Evolutionary conservation across 2,113 vertebrate genomes (phyloP).

Genomic region (Chiloscyllium plagiosum): DNA sequence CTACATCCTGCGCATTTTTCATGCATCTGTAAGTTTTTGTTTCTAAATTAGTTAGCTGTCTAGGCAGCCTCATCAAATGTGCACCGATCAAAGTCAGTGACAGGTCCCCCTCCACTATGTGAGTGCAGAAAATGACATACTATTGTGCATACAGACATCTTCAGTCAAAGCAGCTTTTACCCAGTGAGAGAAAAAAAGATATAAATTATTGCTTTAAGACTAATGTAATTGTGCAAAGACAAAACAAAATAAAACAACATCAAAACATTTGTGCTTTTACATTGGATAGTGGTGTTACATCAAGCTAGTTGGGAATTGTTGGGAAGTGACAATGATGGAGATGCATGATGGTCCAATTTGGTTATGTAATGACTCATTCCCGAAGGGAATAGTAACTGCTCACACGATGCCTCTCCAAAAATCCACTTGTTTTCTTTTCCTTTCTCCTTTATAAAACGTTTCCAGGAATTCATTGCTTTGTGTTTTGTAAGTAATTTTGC

Average conservation of each 20-base stretch:
- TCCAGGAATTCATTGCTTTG: not conserved
- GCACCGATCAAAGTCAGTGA: not conserved
- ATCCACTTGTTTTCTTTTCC: not conserved
- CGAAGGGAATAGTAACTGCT: not conserved
- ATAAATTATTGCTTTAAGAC: not conserved
- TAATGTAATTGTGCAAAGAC: not conserved
- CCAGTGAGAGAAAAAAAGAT: not conserved
- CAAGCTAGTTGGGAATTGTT: not conserved
- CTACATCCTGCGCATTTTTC: slow-evolving; percentile 20
- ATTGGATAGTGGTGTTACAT: not conserved
- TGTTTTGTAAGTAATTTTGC: not conserved
- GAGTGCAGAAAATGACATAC: not conserved
- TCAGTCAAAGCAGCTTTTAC: not conserved
- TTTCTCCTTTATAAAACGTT: not conserved
- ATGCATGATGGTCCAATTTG: not conserved
- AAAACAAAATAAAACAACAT: not conserved
- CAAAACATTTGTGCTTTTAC: not conserved
- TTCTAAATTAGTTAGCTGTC: slow-evolving; percentile 7
- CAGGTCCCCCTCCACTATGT: not conserved
- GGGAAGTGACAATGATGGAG: not conserved
- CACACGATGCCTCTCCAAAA: not conserved
- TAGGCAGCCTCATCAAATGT: slow-evolving; percentile 17
- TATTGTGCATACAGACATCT: not conserved
- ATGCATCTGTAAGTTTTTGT: slow-evolving; percentile 30
- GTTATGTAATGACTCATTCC: not conserved